Evolutionary conservation across 2,113 vertebrate genomes (phyloP), one percentile per base, ranked within the genome.

Genomic region (Indri indri): DNA sequence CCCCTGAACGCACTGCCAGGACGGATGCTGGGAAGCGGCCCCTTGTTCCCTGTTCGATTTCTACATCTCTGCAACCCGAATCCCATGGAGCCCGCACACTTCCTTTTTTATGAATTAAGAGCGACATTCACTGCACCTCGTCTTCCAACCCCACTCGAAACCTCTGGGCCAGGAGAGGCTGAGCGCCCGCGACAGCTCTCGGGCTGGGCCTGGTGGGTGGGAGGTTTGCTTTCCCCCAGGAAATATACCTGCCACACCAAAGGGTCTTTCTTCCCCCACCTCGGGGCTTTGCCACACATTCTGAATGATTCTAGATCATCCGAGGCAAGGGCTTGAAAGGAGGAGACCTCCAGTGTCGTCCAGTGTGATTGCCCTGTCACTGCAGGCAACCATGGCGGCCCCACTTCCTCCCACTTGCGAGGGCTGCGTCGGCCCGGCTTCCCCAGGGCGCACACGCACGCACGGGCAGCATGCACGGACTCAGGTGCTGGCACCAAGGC

Each of bases 51-150:
- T 30, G 8, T 1, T 66, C 80, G 1, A 4, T 22, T 8, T 90
- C 61, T 10, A 7, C 0, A 5, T 2, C 34, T 18, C 27, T 71
- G n/a, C 14, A 47, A 17, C 66, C 47, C 42, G 9, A 10, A 27
- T 5, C 23, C 65, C 52, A 2, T 14, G 0, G 7, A 5, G 27
- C 40, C 40, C 1, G 0, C 0, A 0, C 0, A 2, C 65, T 1
- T 0, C 6, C 2, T 50, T 77, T 42, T 68, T 52, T 73, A 0
- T 17, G 57, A 27, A 2, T 0, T 4, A 17, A 25, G 37, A 50
- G n/a, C 1, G 4, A 10, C 87, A 0, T 20, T 2, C 2, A 4
- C 22, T 2, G 1, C 2, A 5, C n/a, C 25, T 45, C 3, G 5
- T 8, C 79, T 45, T 11, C 73, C 2, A 1, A 0, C 2, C 20